Base-by-base conservation (phyloP, 2,797 vertebrate genomes). In the Microhierax caerulescens region DNA sequence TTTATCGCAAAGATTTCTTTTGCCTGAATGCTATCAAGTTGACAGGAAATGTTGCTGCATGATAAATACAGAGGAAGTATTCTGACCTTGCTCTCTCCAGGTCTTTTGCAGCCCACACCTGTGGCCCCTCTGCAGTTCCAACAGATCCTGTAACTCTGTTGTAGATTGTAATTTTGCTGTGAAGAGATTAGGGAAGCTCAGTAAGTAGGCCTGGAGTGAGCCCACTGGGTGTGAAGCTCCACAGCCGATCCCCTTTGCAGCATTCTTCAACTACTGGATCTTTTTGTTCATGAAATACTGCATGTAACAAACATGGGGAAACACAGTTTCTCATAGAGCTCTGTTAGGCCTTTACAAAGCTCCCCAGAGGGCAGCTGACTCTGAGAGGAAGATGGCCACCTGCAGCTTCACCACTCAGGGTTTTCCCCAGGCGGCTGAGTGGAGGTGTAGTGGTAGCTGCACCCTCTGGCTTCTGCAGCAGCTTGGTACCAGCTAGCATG, bases 401-500 rank as follows among this genome's bases (percentile, higher is more conserved):
- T 5, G 9, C 80, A 94, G 51, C 56, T 86, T 81, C 45, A 59
- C 17, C 47, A n/a, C 57, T 82, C 74, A 34, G 57, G 25, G 47
- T 61, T 32, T 28, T 75, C 53, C 48, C n/a, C 72, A 70, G 14
- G 43, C 0, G 0, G 34, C 36, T 0, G 0, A 81, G 56, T 17
- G 54, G 82, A 78, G 34, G n/a, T 3, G 9, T 43, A 63, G 27
- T 76, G 45, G 59, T 4, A 84, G 75, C 88, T 72, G 61, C n/a
- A 60, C n/a, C 19, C 48, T 68, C 53, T 9, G 14, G 21, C 73
- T 87, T 63, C 70, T 47, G 39, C 9, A 8, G 67, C 69, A 93
- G 69, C 65, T 84, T 84, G 69, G 60, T 56, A 3, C 32, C 56
- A 50, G 41, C 60, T 36, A 14, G 56, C 25, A 21, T 8, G 53